These are phyloP conservation scores for Indri indri DNA, from an alignment of 2,113 vertebrate species.

Conservation along the genomic window DNA sequence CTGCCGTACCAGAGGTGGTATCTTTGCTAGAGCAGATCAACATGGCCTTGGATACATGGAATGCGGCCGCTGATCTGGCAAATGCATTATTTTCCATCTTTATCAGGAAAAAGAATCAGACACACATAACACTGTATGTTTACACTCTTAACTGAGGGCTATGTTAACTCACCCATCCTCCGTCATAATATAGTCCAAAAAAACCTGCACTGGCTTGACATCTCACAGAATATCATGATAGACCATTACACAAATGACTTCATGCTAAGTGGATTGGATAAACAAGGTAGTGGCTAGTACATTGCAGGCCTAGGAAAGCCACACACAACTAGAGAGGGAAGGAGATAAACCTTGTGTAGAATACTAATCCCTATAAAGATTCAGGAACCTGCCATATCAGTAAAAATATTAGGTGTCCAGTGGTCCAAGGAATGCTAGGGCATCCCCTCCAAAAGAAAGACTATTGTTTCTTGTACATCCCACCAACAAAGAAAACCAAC, in stretches of 20 bases:
- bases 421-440: not conserved
- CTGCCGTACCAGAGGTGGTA: not conserved
- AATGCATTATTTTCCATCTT: not conserved
- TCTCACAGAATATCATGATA: not conserved
- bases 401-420: not conserved
- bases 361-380: not conserved
- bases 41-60: not conserved
- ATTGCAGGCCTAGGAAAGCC: not conserved
- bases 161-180: not conserved
- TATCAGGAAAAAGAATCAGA: not conserved
- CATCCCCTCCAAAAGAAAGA: not conserved
- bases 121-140: not conserved
- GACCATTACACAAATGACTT: not conserved
- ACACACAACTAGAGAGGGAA: not conserved
- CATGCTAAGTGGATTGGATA: not conserved
- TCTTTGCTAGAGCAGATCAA: not conserved
- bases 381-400: not conserved
- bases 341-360: not conserved
- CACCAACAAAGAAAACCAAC: not conserved
- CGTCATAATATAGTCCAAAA: not conserved
- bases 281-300: not conserved
- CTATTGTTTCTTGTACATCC: not conserved
- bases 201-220: not conserved
- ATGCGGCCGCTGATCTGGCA: not conserved
- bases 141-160: not conserved